These are phyloP conservation scores for Telmatherina bonti DNA, from an alignment of 2,797 vertebrate species.

Conservation along the genomic window DNA sequence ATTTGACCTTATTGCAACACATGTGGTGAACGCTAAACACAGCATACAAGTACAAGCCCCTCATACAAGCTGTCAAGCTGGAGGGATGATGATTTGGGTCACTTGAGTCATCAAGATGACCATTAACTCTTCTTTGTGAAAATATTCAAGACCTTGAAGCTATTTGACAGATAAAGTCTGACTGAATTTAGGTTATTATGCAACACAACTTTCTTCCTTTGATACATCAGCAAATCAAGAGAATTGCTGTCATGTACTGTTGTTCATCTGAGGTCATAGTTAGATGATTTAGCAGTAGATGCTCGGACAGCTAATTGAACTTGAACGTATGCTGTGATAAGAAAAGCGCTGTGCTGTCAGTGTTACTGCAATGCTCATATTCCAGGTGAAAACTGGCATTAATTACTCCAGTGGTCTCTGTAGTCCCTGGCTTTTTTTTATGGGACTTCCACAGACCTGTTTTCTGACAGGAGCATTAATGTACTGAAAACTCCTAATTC, in stretches of 20 bases:
- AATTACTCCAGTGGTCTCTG: slow-evolving; percentile 12
- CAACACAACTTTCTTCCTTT: not conserved
- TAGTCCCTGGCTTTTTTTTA: not conserved
- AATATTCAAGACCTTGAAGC: not conserved
- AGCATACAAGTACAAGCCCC: not conserved
- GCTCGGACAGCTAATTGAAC: not conserved
- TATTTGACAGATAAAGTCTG: not conserved
- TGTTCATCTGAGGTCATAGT: too few relatives aligned
- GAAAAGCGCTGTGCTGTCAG: not conserved
- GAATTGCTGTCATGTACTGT: too few relatives aligned
- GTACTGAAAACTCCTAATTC: not conserved
- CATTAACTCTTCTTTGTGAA: not conserved
- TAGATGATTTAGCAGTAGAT: too few relatives aligned
- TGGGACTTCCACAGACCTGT: not conserved
- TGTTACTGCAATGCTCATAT: not conserved
- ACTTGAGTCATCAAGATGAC: not conserved
- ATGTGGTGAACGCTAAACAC: not conserved
- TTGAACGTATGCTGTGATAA: not conserved
- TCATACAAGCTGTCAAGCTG: not conserved
- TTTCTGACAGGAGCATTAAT: not conserved
- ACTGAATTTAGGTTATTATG: not conserved
- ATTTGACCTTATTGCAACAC: not conserved
- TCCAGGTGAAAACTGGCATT: not conserved
- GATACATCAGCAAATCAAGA: not conserved
- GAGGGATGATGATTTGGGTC: not conserved